Percentiles rank a stretch among this genome's conserved stretches.
Evolutionary conservation across 2,888 invertebrate genomes (phyloP).

Genomic region (Pammene aurita): DNA sequence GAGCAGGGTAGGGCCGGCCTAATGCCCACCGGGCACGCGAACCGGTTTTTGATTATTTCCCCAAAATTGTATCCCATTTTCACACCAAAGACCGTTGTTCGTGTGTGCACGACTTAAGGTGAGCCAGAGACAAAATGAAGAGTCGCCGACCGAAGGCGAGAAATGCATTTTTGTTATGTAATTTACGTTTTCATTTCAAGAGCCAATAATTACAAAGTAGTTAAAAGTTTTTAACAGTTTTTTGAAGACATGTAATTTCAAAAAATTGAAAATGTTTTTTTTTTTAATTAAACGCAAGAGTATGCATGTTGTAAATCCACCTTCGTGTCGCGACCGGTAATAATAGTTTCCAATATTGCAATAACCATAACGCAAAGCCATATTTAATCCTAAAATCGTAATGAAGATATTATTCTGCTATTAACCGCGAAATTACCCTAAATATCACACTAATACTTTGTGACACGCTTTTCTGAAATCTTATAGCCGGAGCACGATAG

Average conservation of each 20-base stretch:
- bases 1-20: slow-evolving; percentile 74
- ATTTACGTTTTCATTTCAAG: slow-evolving; percentile 50
- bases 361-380: slow-evolving; percentile 43
- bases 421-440: slow-evolving; percentile 53
- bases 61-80: slow-evolving; percentile 83
- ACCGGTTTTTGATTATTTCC: slow-evolving; percentile 80
- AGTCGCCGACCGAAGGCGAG: slow-evolving; percentile 49
- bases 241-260: background rate
- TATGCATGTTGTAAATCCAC: slow-evolving; percentile 25
- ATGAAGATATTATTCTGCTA: slow-evolving; percentile 56
- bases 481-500: background rate
- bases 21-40: slow-evolving; percentile 81
- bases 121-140: slow-evolving; percentile 70
- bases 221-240: slow-evolving; percentile 20
- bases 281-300: background rate
- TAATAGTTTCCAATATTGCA: slow-evolving; percentile 33
- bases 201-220: slow-evolving; percentile 35
- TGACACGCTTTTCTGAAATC: slow-evolving; percentile 49
- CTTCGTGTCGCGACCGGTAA: slow-evolving; percentile 33
- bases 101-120: slow-evolving; percentile 66
- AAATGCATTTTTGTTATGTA: slow-evolving; percentile 49
- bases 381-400: slow-evolving; percentile 48
- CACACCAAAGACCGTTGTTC: slow-evolving; percentile 68
- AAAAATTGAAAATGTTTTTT: background rate
- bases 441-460: slow-evolving; percentile 48